These are phyloP conservation scores for Hippopotamyrus pictus DNA, from an alignment of 2,797 vertebrate species.

Conservation along the genomic window DNA sequence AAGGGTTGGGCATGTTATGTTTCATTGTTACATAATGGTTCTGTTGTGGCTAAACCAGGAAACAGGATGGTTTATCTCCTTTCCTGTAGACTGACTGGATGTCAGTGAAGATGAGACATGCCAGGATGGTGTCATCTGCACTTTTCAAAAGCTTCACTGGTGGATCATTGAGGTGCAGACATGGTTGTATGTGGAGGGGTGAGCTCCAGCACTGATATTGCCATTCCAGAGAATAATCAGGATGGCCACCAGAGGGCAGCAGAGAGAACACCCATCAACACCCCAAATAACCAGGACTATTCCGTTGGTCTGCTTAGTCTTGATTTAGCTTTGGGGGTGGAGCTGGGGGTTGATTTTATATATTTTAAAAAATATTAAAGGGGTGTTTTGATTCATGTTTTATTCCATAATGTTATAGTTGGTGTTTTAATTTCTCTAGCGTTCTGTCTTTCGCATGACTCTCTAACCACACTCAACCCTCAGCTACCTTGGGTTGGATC, in stretches of 20 bases:
- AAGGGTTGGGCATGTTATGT: neutral
- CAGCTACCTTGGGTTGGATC: neutral
- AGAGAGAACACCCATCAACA: neutral
- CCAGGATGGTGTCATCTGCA: neutral
- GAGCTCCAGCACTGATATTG: neutral
- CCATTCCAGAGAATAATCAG: neutral
- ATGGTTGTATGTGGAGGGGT: neutral
- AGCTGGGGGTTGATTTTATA: neutral
- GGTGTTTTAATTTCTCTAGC: neutral
- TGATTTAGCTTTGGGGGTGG: neutral
- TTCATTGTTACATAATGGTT: neutral
- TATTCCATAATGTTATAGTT: neutral
- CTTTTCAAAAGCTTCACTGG: neutral
- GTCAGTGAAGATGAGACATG: neutral
- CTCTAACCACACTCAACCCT: neutral
- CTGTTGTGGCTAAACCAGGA: neutral
- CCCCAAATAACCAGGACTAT: neutral
- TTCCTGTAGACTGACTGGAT: neutral
- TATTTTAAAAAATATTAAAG: neutral
- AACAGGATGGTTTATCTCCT: neutral
- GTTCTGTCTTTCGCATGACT: neutral
- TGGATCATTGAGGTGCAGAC: neutral
- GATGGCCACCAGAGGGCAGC: neutral
- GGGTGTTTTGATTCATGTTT: neutral
- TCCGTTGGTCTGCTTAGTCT: neutral